Base-by-base conservation (phyloP, 30 jellyfish, hydroid and myxozoan species). In the Rhopilema esculentum region DNA sequence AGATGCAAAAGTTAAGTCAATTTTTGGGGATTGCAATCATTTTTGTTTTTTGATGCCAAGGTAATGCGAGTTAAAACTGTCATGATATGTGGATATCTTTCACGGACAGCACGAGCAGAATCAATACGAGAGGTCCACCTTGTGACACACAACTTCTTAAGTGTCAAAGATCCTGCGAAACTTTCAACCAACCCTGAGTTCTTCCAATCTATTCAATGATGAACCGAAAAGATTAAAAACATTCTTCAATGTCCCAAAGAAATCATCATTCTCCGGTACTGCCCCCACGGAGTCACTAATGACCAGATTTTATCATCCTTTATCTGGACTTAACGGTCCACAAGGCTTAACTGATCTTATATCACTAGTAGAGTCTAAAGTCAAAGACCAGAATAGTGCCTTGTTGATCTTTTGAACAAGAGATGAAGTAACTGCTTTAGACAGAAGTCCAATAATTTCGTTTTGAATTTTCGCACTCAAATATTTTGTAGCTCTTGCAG, bases 391-490 rank as follows among this genome's bases (percentile, higher is more conserved):
- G 57, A 78, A 78, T 26, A 24, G 80, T 17, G 52, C 52, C 52
- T 28, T 23, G 57, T 78, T 78, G 80, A 79, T 82, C 57, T 82
- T 82, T 21, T 67, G 50, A 23, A 66, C 83, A 23, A 82, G 87
- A 27, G 92, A 69, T 50, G 40, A 52, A 17, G 28, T 40, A 16
- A 83, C 92, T 26, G 92, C 77, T 17, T 68, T 84, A 4, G 87
- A 82, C 18, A 84, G 93, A 18, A 71, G 88, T 9, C 67, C 66
- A 26, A 70, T 27, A 22, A 84, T 69, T 66, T 84, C 87, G 24
- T 84, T 51, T 32, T 86, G 94, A 48, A 73, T 62, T 23, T 85
- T 75, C 19, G 94, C 65, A 62, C 89, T 86, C 66, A 75, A 27
- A 17, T 30, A 73, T 49, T 74, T 73, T 21, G 89, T 74, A 62